Conservation (phyloP, 1,140 invertebrate species). For the Drosophila sulfurigaster region DNA sequence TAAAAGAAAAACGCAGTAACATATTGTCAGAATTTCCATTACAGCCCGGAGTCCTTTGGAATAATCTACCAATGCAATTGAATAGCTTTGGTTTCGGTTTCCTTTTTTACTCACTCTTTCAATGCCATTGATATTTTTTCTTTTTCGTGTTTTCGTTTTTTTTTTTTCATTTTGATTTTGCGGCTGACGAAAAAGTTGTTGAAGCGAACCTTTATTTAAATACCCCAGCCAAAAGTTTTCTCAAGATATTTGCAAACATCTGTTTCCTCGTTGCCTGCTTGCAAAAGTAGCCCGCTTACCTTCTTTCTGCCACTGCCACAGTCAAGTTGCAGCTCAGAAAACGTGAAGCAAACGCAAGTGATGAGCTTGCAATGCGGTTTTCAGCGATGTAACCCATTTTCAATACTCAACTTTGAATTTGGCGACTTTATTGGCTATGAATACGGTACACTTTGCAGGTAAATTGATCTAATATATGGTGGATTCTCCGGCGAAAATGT, state of each 20-base stretch:
- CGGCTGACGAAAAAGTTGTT: conserved; percentile 68
- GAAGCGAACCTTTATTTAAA: conserved; percentile 75
- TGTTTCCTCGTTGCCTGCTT: conserved; percentile 60
- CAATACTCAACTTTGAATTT: conserved; percentile 3
- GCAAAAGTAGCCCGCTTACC: background rate
- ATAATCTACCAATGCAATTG: conserved; percentile 60
- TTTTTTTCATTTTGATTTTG: conserved; percentile 44
- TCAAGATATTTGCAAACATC: conserved; percentile 82
- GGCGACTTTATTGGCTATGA: too few relatives aligned
- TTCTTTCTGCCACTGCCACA: conserved; percentile 15
- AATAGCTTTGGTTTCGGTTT: conserved; percentile 60
- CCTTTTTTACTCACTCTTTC: conserved; percentile 16
- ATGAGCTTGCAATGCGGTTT: conserved; percentile 50
- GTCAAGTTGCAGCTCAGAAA: conserved; percentile 50
- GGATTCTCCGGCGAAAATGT: too few relatives aligned
- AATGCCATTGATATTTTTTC: conserved; percentile 7
- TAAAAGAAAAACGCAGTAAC: background rate
- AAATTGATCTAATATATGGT: too few relatives aligned
- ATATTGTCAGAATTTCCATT: conserved; percentile 37
- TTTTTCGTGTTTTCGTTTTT: conserved; percentile 22
- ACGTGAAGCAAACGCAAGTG: conserved; percentile 58
- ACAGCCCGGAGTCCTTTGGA: conserved; percentile 8
- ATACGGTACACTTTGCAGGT: too few relatives aligned
- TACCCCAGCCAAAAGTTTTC: conserved; percentile 77
- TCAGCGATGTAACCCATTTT: background rate